Conservation (phyloP, 2,113 vertebrate genomes). For the Scomber japonicus region DNA sequence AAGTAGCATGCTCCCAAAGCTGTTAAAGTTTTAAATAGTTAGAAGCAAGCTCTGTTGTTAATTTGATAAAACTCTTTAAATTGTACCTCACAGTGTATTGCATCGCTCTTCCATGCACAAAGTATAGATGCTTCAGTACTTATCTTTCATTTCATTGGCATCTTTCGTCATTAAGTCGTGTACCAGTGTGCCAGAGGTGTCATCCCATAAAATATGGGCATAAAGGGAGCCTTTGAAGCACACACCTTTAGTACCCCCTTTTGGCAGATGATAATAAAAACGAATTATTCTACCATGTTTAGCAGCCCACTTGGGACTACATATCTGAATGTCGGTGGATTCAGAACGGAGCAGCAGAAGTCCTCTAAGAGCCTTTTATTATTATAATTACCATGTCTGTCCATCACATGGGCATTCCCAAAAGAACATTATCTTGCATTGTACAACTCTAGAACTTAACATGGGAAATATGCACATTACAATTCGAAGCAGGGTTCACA, state of each 20-base stretch:
- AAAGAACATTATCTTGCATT: conserved; percentile 57
- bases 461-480: conserved; percentile 54
- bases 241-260: conserved; percentile 58
- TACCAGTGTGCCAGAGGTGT: conserved; percentile 20
- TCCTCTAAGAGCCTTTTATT: conserved; percentile 74
- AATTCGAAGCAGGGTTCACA: conserved; percentile 37
- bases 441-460: conserved; percentile 39
- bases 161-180: conserved; percentile 43
- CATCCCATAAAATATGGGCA: conserved; percentile 61
- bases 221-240: conserved; percentile 61
- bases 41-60: conserved; percentile 3
- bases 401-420: conserved; percentile 66
- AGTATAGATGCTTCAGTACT: not conserved
- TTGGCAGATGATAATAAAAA: conserved; percentile 68
- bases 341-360: conserved; percentile 38
- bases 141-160: conserved; percentile 28
- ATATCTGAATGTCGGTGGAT: conserved; percentile 44
- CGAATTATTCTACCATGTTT: conserved; percentile 58
- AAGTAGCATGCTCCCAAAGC: not conserved
- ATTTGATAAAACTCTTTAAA: not conserved
- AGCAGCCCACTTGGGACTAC: conserved; percentile 44
- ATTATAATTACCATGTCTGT: conserved; percentile 74
- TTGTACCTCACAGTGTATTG: not conserved
- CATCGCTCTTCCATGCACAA: not conserved
- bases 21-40: not conserved